Evolutionary conservation across 1,140 invertebrate genomes (phyloP), one percentile per base, ranked within the genome.

Genomic region (Eriocheir sinensis): DNA sequence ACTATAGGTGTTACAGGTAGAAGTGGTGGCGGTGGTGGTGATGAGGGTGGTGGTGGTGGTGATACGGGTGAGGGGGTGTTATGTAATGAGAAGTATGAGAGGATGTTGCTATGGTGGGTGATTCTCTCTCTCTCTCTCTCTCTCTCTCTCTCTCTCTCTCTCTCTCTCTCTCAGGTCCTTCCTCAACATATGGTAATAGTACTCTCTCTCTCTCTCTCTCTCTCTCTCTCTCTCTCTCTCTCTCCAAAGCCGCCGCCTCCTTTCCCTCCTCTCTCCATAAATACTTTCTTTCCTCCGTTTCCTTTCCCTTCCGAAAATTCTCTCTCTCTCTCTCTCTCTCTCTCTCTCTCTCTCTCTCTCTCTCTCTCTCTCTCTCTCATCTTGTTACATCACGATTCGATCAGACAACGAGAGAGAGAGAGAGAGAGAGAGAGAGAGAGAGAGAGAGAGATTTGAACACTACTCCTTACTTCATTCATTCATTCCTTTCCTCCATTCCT

Each of bases 371-470:
- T 3, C 30, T 12, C 30, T 83, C 80, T 83, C 30, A n/a, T 32
- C 8, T 15, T 83, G 3, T 36, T 17, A 83, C 80, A 2, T 30
- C n/a, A 21, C 32, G 38, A 34, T 8, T 38, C 2, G 6, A 38
- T 86, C 38, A 8, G 17, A 2, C 15, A 38, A 86, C 41, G 27
- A 86, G 6, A 0, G 41, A 86, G n/a, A 38, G 85, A 86, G n/a
- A 38, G 85, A 86, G 34, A 38, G 34, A 86, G 85, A 86, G 85
- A 86, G 85, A 86, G 85, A 86, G 85, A 86, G 85, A 86, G 85
- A 86, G 85, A 86, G 85, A 86, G 85, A 86, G 85, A 86, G 85
- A 86, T 32, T n/a, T n/a, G n/a, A n/a, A n/a, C n/a, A n/a, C n/a
- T n/a, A n/a, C n/a, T n/a, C n/a, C n/a, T n/a, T n/a, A n/a, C n/a